Conservation (phyloP, 2,797 vertebrate species). For the Meriones psammophilus region DNA sequence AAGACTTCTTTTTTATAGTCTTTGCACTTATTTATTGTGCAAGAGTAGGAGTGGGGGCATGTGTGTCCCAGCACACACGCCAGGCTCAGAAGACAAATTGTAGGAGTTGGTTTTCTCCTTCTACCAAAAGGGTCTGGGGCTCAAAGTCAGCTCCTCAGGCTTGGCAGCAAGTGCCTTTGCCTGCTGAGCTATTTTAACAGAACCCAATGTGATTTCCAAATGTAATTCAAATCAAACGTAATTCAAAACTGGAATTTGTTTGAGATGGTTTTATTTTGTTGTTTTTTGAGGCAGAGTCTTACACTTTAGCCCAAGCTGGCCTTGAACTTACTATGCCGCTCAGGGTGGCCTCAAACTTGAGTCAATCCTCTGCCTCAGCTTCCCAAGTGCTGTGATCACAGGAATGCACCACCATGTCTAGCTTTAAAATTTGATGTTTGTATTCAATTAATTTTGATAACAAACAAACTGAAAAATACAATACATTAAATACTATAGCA, state of each 20-base stretch:
- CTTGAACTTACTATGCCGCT: not conserved
- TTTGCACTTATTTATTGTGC: not conserved
- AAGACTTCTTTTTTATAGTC: slow-evolving; percentile 18
- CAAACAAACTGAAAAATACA: slow-evolving; percentile 51
- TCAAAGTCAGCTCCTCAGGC: not conserved
- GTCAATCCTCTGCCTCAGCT: not conserved
- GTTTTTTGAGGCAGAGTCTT: not conserved
- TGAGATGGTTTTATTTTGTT: not conserved
- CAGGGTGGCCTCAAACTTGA: not conserved
- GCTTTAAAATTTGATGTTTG: slow-evolving; percentile 6
- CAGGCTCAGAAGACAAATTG: not conserved
- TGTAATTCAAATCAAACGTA: not conserved
- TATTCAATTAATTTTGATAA: slow-evolving; percentile 60
- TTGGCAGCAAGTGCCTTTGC: not conserved
- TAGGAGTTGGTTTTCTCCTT: not conserved
- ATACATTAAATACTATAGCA: slow-evolving; percentile 20
- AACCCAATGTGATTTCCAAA: too few relatives aligned
- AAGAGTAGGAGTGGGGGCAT: not conserved
- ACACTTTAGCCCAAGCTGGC: not conserved
- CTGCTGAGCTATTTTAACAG: not conserved
- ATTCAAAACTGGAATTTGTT: not conserved
- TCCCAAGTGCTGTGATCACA: not conserved
- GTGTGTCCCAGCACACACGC: not conserved
- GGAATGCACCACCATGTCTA: not conserved
- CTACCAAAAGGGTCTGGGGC: not conserved